Evolutionary conservation across 2,888 invertebrate species (phyloP), one percentile per base, ranked within the genome.

Genomic region (Gibbula magus): DNA sequence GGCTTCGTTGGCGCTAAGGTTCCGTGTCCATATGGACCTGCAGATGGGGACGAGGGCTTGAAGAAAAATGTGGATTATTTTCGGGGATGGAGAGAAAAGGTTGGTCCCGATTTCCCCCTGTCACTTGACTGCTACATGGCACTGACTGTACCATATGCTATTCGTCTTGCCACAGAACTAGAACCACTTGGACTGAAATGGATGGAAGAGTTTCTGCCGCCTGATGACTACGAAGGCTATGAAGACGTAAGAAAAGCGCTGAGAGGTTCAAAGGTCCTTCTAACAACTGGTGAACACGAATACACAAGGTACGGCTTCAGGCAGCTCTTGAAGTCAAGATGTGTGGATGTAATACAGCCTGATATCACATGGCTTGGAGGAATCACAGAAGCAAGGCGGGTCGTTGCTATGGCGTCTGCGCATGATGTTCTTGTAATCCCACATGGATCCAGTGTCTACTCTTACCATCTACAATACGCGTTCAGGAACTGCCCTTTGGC

Each of bases 301-400:
- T 92, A 92, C 79, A 91, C 88, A 20, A 86, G 91, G 4, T 91
- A 91, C 73, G 92, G 92, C 13, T 92, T 89, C 79, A 86, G 86
- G 61, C 89, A 88, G 75, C 88, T 92, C 7, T 82, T 92, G 13
- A 85, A 88, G 35, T 86, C 87, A 3, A 85, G 89, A 45, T 91
- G 91, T 80, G 91, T 91, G 29, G 91, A 91, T 82, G 89, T 92
- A 67, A 85, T 92, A 10, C 92, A 92, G 79, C 92, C 92, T 1
- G 92, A 92, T 80, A 91, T 92, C 80, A 90, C 91, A n/a, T 91
- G 91, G 92, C 77, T 91, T 22, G 91, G 91, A n/a, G 91, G 92
- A 1, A 88, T 92, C 7, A 92, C 92, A 2, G 92, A 92, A 81
- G 91, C 91, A 25, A 85, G 89, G 51, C 81, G 90, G 20, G 87